Base-by-base conservation (phyloP, 2,888 invertebrate genomes). In the Platycnemis pennipes region DNA sequence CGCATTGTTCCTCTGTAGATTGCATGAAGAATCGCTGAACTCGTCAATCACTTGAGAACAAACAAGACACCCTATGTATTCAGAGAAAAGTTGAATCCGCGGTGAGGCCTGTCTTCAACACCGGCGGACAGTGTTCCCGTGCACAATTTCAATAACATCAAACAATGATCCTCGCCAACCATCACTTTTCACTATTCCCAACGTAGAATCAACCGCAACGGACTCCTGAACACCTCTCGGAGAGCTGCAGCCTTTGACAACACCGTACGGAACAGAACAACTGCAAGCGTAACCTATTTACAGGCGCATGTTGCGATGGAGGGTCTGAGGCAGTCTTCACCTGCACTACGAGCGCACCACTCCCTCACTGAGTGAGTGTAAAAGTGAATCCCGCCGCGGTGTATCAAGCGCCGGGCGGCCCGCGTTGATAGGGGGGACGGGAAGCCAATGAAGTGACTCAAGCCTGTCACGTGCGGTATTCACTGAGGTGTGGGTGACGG, bases 401-500 rank as follows among this genome's bases (percentile, higher is more conserved):
- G 37, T 4, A 77, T 77, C 37, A 77, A 77, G 77, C 31, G 77
- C 22, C 2, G 37, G 16, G 26, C 63, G 63, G n/a, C 63, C 63
- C 26, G 63, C 63, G 77, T 77, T 37, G 77, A 77, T 77, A 37
- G 63, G 49, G 77, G 77, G 37, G 13, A 13, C 13, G 16, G 77
- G 77, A 77, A 77, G 31, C 77, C 77, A 77, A 77, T 77, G 37
- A 77, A 77, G 77, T 77, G 77, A 77, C 77, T 77, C 77, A 37
- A 77, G 77, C 77, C 77, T 26, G 77, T 37, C 77, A 77, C 77
- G 77, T 77, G 77, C 77, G 77, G 77, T 77, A 31, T 77, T 77
- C 77, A 77, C 31, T 63, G 77, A 77, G 77, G 77, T 77, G 77
- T 77, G 77, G 77, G 77, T 77, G 77, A 31, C 77, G 77, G 77